Conservation (phyloP, 2,888 invertebrate species). For the Drosophila flavopinicola region DNA sequence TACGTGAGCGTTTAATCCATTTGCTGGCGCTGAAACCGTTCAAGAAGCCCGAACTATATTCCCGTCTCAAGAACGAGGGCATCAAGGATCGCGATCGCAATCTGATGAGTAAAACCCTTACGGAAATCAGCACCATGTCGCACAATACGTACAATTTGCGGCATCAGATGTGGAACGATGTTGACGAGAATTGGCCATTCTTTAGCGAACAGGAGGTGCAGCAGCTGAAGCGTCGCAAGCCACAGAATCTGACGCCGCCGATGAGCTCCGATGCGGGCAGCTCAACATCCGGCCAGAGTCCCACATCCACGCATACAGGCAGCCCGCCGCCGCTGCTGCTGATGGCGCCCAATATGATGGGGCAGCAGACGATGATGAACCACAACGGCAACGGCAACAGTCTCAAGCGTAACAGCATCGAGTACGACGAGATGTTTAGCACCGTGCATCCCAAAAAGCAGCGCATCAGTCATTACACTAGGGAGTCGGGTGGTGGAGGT, state of each 20-base stretch:
- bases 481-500: constrained; percentile 81
- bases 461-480: constrained; percentile 93
- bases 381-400: constrained; percentile 34
- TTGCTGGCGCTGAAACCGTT: constrained; percentile 95
- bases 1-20: constrained; percentile 95
- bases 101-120: constrained; percentile 90
- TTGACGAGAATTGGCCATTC: constrained; percentile 97
- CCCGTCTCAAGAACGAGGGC: constrained; percentile 94
- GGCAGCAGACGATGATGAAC: constrained; percentile 18
- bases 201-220: constrained; percentile 95
- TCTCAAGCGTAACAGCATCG: constrained; percentile 85
- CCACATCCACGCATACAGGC: constrained; percentile 89
- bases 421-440: constrained; percentile 86
- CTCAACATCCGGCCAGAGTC: constrained; percentile 92
- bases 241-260: constrained; percentile 95
- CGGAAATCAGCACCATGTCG: constrained; percentile 90
- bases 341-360: constrained; percentile 25
- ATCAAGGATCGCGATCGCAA: constrained; percentile 92
- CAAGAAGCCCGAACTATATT: constrained; percentile 95
- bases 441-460: constrained; percentile 88
- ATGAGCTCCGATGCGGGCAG: constrained; percentile 92
- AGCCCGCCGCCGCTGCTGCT: constrained; percentile 87
- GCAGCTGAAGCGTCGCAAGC: constrained; percentile 94
- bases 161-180: constrained; percentile 95
- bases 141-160: constrained; percentile 95